Evolutionary conservation across 1,140 invertebrate genomes (phyloP).

Genomic region (Lepidurus couesii): DNA sequence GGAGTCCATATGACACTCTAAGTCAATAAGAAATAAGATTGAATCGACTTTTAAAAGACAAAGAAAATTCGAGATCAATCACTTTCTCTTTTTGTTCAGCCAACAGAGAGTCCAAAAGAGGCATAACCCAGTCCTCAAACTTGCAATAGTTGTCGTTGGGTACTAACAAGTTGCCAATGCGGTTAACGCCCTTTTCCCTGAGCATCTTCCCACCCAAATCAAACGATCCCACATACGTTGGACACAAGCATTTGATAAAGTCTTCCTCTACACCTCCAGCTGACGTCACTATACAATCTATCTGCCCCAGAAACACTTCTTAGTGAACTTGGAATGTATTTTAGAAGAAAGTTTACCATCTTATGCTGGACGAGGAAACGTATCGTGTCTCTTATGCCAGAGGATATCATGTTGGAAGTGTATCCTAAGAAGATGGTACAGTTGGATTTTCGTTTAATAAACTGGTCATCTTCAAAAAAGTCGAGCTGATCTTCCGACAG

Average conservation of each 20-base stretch:
- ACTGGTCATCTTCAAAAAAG: constrained; percentile 65
- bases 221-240: constrained; percentile 90
- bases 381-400: constrained; percentile 87
- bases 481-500: constrained; percentile 60
- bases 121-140: constrained; percentile 98
- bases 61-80: constrained; percentile 30
- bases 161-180: constrained; percentile 95
- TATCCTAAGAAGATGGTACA: constrained; percentile 98
- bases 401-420: constrained; percentile 96
- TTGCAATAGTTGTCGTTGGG: constrained; percentile 98
- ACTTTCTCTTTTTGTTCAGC: constrained; percentile 73
- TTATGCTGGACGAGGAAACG: constrained; percentile 83
- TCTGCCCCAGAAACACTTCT: constrained; percentile 44
- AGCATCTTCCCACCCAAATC: constrained; percentile 69
- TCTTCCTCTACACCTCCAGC: constrained; percentile 99
- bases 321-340: neutral
- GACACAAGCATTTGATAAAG: constrained; percentile 95
- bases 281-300: constrained; percentile 95
- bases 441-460: constrained; percentile 66
- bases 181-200: constrained; percentile 84
- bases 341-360: constrained; percentile 51
- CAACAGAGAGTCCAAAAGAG: constrained; percentile 85
- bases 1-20: constrained; percentile 74
- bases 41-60: constrained; percentile 32
- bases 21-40: neutral